Evolutionary conservation across 2,113 vertebrate species (phyloP), one percentile per base, ranked within the genome.

Genomic region (Crotophaga sulcirostris): DNA sequence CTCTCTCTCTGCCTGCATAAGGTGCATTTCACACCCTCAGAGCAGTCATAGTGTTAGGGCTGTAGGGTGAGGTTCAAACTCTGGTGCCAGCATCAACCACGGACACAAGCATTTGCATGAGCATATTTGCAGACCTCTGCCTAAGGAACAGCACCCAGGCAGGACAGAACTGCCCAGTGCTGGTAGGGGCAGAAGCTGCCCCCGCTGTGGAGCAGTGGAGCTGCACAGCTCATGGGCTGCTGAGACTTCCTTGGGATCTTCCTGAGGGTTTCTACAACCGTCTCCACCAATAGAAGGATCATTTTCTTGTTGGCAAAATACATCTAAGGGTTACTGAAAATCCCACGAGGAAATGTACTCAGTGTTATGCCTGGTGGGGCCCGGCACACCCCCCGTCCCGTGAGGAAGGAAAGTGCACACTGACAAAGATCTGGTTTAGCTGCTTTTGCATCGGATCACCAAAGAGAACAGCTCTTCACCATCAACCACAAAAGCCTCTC

Each of bases 401-500:
- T 0, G 3, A 25, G 28, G 40, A 67, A 75, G 44, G 14, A 25
- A 67, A 6, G 16, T 2, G 2, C 20, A 12, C 51, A 24, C 54
- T 3, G 5, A 3, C 2, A 11, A 31, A 58, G 59, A 36, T 75
- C 34, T 59, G 23, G 13, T 70, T 59, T 42, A 59, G 73, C 84
- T 74, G 51, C 8, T 28, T 66, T 38, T 58, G 75, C 36, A 25
- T 58, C 23, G 63, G 64, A 40, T 25, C 77, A 58, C 56, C 16
- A 6, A 66, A 58, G 59, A 55, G 54, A 92, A 13, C 0, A 4
- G 47, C 16, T 34, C 7, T 52, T 79, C 66, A 14, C 58, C 47
- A 25, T 21, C 82, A 42, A 5, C 8, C 0, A 0, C 11, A 24
- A 47, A 68, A 69, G 6, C 68, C 1, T 1, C 24, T 62, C 47